Evolutionary conservation across 2,888 invertebrate genomes (phyloP), one percentile per base, ranked within the genome.

Genomic region (Bellardia pandia): DNA sequence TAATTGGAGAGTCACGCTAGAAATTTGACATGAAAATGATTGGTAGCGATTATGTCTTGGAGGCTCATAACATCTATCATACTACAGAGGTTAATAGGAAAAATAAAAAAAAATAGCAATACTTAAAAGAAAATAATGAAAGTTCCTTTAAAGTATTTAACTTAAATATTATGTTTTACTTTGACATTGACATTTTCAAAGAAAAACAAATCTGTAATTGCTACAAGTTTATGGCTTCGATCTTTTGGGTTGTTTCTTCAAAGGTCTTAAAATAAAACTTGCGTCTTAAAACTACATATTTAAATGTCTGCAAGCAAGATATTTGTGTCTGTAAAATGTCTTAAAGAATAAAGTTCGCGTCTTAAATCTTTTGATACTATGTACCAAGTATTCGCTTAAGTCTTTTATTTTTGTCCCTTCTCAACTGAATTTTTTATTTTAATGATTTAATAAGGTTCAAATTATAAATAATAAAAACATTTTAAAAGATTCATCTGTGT

Each of bases 11-110:
- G 83, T 89, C 88, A 89, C 88, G 86, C 42, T 69, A 81, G 66
- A 79, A 82, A 78, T 72, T 81, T 88, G 88, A 86, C 78, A 91
- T 85, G 89, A 95, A 94, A 91, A 97, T 97, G 97, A 96, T 96
- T 89, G 96, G 96, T 76, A 96, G 96, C 92, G 98, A 98, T 91
- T 98, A 97, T 93, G 96, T 97, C 72, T 94, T 98, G 92, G 98
- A 98, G 92, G 95, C 98, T 90, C 96, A 96, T 91, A 98, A 97
- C 93, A 97, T 98, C 82, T 98, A 96, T 91, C 97, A 98, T 93
- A 97, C 97, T 48, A 97, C 97, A 85, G 97, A 97, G 95, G 97
- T 97, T 93, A 85, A 83, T 76, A 60, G n/a, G 3, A 42, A 68
- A 33, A 62, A 58, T 48, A 33, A 2, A 30, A 48, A 14, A 13